These are phyloP conservation scores for Acrobasis suavella DNA, from an alignment of 2,888 invertebrate genomes.

Conservation along the genomic window DNA sequence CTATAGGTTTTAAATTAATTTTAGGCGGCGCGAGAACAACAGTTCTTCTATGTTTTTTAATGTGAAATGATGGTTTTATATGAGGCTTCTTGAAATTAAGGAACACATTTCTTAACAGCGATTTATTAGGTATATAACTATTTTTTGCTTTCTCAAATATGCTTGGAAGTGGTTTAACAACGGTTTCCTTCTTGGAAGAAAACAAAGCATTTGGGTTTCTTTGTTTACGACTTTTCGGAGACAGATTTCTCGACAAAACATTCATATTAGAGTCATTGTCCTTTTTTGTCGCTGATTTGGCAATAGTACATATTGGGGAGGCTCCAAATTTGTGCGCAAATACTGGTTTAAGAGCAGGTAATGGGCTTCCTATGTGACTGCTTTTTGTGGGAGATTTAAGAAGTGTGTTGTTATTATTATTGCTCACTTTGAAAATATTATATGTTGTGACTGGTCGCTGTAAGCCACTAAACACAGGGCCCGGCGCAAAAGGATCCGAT, in stretches of 20 bases:
- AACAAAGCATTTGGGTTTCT: constrained; percentile 50
- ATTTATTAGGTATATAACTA: constrained; percentile 72
- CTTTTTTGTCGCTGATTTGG: constrained; percentile 58
- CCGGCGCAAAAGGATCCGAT: constrained; percentile 76
- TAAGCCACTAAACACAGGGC: constrained; percentile 77
- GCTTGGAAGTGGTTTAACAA: constrained; percentile 59
- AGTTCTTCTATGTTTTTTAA: constrained; percentile 82
- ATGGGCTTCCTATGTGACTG: constrained; percentile 53
- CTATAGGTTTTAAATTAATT: constrained; percentile 71
- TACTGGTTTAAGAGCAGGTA: constrained; percentile 68
- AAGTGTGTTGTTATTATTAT: constrained; percentile 72
- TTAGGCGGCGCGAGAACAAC: constrained; percentile 75
- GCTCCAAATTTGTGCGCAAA: constrained; percentile 76
- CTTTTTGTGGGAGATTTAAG: constrained; percentile 66
- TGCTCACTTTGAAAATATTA: constrained; percentile 74
- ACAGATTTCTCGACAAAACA: constrained; percentile 53
- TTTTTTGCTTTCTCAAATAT: constrained; percentile 75
- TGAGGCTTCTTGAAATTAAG: constrained; percentile 73
- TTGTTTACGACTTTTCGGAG: constrained; percentile 65
- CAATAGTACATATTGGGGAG: constrained; percentile 61
- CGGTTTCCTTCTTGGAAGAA: constrained; percentile 58
- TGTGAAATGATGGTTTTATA: constrained; percentile 68
- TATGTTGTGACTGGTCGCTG: constrained; percentile 70
- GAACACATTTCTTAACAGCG: constrained; percentile 72
- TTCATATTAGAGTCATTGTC: constrained; percentile 56